These are phyloP conservation scores for Notechis scutatus DNA, from an alignment of 2,113 vertebrate genomes.

Conservation along the genomic window DNA sequence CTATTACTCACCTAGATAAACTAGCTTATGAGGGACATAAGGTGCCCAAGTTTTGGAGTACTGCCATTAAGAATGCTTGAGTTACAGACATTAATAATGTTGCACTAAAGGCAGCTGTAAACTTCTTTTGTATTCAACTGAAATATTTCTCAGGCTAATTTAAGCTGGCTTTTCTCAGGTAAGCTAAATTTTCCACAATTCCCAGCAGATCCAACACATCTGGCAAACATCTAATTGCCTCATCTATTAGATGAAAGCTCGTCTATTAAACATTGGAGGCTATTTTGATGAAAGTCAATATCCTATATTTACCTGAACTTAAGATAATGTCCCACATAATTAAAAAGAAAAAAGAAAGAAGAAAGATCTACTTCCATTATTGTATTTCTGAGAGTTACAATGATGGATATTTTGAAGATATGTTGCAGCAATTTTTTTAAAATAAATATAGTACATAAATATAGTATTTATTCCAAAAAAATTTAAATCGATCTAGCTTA, in stretches of 20 bases:
- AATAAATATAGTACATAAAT: not conserved
- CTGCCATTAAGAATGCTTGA: not conserved
- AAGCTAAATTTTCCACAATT: not conserved
- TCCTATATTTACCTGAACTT: not conserved
- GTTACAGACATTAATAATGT: not conserved
- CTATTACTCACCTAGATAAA: not conserved
- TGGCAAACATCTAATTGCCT: not conserved
- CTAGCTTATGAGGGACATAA: not conserved
- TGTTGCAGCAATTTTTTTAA: not conserved
- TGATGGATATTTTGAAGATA: not conserved
- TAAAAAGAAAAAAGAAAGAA: not conserved
- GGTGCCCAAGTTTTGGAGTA: not conserved
- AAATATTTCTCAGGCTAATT: not conserved
- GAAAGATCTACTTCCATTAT: not conserved
- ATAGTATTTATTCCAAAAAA: not conserved
- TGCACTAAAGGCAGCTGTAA: not conserved
- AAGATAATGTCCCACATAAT: not conserved
- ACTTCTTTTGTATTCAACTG: not conserved
- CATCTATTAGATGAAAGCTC: not conserved
- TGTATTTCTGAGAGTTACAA: not conserved
- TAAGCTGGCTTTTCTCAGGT: not conserved
- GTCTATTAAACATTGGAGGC: not conserved
- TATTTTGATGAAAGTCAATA: not conserved
- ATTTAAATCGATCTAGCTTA: not conserved
- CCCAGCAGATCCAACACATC: not conserved